Conservation (phyloP, 2,888 invertebrate genomes). For the Coleophora flavipennella region DNA sequence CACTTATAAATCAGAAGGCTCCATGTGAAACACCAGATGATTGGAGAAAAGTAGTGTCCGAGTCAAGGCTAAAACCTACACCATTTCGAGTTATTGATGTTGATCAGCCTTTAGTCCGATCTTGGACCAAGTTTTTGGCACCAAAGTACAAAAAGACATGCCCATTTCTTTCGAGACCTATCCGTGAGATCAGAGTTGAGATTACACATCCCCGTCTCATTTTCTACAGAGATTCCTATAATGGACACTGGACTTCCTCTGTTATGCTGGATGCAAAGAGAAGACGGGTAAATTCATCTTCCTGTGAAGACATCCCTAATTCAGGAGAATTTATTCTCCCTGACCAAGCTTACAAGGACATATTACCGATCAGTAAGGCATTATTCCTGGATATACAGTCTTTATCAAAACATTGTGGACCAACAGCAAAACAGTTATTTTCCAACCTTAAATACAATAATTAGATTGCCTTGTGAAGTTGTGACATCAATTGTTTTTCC, state of each 20-base stretch:
- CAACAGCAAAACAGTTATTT: no score
- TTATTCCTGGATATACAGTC: no score
- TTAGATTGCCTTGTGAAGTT: no score
- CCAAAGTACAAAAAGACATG: conserved; percentile 11
- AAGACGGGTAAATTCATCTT: no score
- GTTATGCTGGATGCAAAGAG: no score
- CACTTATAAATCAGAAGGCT: conserved; percentile 13
- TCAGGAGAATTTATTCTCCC: no score
- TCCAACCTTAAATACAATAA: no score
- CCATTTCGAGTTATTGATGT: conserved; percentile 16
- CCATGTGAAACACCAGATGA: conserved; percentile 13
- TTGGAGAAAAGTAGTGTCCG: conserved; percentile 13
- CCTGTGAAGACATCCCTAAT: no score
- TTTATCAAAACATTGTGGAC: no score
- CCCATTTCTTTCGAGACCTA: conserved; percentile 11
- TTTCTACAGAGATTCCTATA: conserved; percentile 13
- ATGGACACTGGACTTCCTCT: conserved; percentile 10
- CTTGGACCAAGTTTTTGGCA: conserved; percentile 11
- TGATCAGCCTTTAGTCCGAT: conserved; percentile 8
- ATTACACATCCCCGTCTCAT: conserved; percentile 14
- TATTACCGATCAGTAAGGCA: no score
- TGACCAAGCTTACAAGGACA: no score
- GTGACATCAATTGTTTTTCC: no score
- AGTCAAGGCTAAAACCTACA: conserved; percentile 10
- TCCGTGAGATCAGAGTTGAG: conserved; percentile 14